These are phyloP conservation scores for Ailurus styani DNA, from an alignment of 2,113 vertebrate genomes.

Conservation along the genomic window DNA sequence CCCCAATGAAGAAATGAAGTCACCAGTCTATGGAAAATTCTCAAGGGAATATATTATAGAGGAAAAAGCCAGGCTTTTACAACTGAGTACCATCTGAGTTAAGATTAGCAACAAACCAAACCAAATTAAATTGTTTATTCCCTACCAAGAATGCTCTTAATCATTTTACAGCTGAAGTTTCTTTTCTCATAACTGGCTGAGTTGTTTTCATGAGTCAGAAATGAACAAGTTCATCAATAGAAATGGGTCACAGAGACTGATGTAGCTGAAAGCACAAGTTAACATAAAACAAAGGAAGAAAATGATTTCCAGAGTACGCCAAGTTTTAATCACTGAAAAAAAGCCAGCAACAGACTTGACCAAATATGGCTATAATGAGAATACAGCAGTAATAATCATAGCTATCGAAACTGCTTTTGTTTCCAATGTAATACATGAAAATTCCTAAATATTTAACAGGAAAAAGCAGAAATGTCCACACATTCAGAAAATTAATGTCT, in stretches of 20 bases:
- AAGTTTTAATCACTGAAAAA: conserved; percentile 38
- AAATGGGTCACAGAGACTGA: conserved; percentile 24
- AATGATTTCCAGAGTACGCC: neutral
- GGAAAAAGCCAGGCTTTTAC: conserved; percentile 49
- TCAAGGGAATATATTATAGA: neutral
- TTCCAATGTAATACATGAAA: neutral
- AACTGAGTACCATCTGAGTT: conserved; percentile 45
- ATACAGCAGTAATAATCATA: neutral
- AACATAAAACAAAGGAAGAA: conserved; percentile 32
- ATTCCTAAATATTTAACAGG: neutral
- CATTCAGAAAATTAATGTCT: neutral
- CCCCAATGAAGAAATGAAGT: conserved; percentile 22
- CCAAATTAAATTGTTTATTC: conserved; percentile 41
- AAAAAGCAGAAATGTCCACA: conserved; percentile 21
- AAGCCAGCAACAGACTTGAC: conserved; percentile 15
- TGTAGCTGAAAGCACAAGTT: neutral
- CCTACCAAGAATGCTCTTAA: conserved; percentile 27
- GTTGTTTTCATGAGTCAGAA: conserved; percentile 62
- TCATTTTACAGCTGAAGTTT: conserved; percentile 46
- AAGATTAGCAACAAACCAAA: conserved; percentile 48
- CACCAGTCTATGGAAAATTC: conserved; percentile 26
- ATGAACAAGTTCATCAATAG: conserved; percentile 43
- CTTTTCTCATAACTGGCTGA: conserved; percentile 55
- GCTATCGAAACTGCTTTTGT: neutral
- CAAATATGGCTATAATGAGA: neutral